Evolutionary conservation across 1,140 invertebrate genomes (phyloP).

Genomic region (Thrips palmi): DNA sequence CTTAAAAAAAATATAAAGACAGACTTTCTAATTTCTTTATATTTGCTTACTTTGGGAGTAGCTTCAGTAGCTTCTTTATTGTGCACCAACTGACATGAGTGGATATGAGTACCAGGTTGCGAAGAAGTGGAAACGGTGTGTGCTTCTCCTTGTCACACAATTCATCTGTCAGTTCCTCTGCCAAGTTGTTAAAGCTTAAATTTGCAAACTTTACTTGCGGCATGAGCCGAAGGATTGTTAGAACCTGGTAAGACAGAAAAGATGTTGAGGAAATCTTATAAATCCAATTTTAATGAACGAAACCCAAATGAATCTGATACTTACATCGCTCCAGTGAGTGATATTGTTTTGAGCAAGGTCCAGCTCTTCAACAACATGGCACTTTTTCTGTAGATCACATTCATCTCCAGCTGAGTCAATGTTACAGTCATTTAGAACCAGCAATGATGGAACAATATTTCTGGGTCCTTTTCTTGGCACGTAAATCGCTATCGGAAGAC

Average conservation of each 20-base stretch:
- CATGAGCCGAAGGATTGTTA: conserved; percentile 67
- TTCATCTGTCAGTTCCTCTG: conserved; percentile 22
- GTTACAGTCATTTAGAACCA: conserved; percentile 76
- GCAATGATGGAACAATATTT: conserved; percentile 54
- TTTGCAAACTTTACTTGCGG: conserved; percentile 77
- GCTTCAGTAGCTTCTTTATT: conserved; percentile 53
- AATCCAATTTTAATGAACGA: conserved; percentile 3
- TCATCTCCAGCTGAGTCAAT: conserved; percentile 72
- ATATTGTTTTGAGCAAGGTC: conserved; percentile 81
- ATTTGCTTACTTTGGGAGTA: conserved; percentile 35
- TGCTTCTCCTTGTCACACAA: conserved; percentile 11
- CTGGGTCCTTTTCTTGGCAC: conserved; percentile 63
- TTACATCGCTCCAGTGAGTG: conserved; percentile 64
- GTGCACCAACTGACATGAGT: conserved; percentile 68
- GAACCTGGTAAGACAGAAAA: conserved; percentile 37
- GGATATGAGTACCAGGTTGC: conserved; percentile 52
- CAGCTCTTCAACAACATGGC: conserved; percentile 67
- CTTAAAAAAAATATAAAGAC: background rate
- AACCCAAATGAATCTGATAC: conserved; percentile 5
- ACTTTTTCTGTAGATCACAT: conserved; percentile 51
- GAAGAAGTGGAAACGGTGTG: conserved; percentile 15
- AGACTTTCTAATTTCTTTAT: conserved; percentile 13
- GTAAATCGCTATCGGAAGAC: conserved; percentile 51
- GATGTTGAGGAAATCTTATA: conserved; percentile 1
- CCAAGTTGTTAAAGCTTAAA: conserved; percentile 70